Conservation (phyloP, 2,113 vertebrate genomes). For the Pavo muticus region DNA sequence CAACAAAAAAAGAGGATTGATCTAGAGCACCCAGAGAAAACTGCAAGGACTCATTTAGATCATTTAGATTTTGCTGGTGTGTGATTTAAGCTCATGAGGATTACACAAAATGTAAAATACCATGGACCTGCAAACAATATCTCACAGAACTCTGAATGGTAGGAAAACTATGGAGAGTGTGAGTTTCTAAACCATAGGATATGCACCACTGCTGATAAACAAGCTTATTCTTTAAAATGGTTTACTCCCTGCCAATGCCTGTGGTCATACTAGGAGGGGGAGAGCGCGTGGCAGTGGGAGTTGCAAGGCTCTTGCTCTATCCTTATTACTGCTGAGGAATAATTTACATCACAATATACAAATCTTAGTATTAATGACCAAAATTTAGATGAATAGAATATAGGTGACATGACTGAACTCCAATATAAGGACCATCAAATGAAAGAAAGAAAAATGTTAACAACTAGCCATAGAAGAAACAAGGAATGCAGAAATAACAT, state of each 20-base stretch:
- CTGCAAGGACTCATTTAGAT: neutral
- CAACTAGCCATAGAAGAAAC: neutral
- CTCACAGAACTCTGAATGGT: neutral
- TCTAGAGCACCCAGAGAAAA: neutral
- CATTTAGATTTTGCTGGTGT: neutral
- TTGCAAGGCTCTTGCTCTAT: neutral
- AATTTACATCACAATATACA: neutral
- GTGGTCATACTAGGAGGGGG: accelerated
- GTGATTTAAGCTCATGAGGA: neutral
- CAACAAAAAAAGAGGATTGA: neutral
- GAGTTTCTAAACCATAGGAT: neutral
- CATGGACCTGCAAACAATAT: neutral
- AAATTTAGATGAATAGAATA: neutral
- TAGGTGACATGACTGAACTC: neutral
- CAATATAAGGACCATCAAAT: neutral
- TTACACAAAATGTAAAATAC: neutral
- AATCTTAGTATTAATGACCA: neutral
- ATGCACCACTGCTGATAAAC: neutral
- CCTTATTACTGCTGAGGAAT: neutral
- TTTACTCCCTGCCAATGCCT: neutral
- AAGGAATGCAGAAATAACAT: neutral
- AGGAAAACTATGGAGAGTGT: neutral
- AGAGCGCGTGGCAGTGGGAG: accelerated
- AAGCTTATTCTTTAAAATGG: neutral
- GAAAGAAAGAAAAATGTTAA: neutral